Conservation (phyloP, 2,113 vertebrate genomes). For the Petroica traversi region DNA sequence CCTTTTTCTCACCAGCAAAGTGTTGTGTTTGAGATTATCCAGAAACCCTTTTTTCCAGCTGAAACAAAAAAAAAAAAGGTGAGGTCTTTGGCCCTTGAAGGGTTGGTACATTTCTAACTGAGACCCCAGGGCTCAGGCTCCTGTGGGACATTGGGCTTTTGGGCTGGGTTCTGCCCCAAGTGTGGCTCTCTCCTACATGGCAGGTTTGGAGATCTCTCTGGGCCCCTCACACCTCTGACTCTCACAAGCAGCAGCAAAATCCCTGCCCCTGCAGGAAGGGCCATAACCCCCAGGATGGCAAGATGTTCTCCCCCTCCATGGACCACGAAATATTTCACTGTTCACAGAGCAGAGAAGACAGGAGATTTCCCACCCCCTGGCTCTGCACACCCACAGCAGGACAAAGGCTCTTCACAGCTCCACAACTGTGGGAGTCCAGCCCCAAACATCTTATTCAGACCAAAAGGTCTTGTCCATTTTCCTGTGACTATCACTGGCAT, state of each 20-base stretch:
- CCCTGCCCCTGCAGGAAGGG: neutral
- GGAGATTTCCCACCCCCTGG: neutral
- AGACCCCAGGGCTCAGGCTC: neutral
- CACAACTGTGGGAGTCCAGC: neutral
- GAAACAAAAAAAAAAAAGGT: neutral
- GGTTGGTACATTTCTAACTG: neutral
- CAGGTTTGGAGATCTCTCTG: neutral
- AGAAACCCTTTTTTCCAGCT: neutral
- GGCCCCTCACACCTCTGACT: neutral
- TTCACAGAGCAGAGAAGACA: neutral
- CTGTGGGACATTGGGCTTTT: neutral
- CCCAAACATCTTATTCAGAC: conserved; percentile 3
- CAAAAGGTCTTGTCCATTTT: conserved; percentile 14
- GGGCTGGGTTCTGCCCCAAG: neutral
- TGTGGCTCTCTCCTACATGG: rapidly evolving
- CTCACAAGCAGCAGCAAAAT: neutral
- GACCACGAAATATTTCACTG: neutral
- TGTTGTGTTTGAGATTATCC: neutral
- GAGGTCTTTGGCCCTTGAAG: neutral
- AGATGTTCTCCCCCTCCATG: neutral
- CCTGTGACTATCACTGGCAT: neutral
- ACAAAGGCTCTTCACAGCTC: conserved; percentile 14
- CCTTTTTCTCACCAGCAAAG: neutral
- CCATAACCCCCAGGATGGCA: neutral
- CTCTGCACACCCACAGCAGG: neutral